Conservation (phyloP, 2,888 invertebrate genomes). For the Aelia acuminata region DNA sequence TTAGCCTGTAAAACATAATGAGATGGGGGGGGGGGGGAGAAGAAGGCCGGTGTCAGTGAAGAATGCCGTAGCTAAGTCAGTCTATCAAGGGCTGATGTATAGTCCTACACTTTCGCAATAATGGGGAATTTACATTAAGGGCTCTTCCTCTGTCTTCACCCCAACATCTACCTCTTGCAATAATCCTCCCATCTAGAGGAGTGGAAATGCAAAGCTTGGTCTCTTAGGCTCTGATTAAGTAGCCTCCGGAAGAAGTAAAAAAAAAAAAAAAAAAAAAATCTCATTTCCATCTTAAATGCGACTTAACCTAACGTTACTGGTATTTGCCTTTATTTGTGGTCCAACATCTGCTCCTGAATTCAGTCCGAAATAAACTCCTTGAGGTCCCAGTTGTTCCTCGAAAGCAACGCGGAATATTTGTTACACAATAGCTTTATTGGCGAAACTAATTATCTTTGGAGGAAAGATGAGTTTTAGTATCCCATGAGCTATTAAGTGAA, state of each 20-base stretch:
- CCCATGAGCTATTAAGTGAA: too few species aligned
- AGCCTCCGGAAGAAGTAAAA: not conserved
- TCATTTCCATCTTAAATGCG: not conserved
- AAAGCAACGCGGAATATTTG: too few species aligned
- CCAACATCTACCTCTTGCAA: not conserved
- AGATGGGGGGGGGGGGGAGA: slow-evolving; percentile 11
- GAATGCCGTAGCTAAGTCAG: slow-evolving; percentile 14
- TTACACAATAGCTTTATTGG: too few species aligned
- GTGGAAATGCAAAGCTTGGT: slow-evolving; percentile 21
- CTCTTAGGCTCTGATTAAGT: not conserved
- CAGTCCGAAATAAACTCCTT: too few species aligned
- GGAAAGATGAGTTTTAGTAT: too few species aligned
- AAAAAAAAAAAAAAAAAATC: not conserved
- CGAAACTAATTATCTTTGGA: too few species aligned
- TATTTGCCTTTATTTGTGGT: too few species aligned
- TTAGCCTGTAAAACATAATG: slow-evolving; percentile 36
- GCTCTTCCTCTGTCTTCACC: not conserved
- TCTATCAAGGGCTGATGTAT: slow-evolving; percentile 48
- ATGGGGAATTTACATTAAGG: slow-evolving; percentile 49
- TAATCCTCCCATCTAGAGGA: slow-evolving; percentile 15
- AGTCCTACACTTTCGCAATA: slow-evolving; percentile 28
- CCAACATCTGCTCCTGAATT: too few species aligned
- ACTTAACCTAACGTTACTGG: not conserved
- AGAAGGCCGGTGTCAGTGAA: slow-evolving; percentile 25
- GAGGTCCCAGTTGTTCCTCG: too few species aligned